Base-by-base conservation (phyloP, 2,888 invertebrate genomes). In the Metopia argyrocephala region DNA sequence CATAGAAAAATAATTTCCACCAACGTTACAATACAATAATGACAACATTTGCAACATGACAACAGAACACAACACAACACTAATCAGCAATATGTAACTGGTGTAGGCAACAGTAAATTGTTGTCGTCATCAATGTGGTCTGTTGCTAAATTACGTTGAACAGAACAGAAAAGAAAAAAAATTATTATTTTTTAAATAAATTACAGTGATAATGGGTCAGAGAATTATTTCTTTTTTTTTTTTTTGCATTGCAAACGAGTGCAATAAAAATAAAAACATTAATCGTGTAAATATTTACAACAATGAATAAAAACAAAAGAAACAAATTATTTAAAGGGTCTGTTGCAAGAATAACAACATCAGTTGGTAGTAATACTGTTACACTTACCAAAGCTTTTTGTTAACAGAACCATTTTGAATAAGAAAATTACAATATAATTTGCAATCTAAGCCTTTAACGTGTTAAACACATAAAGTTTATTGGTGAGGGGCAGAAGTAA, bases 161-260 rank as follows among this genome's bases (percentile, higher is more conserved):
- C n/a, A 31, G 9, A 38, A 12, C 1, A 56, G 23, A 52, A 20
- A 45, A 46, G 28, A 27, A 52, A 5, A 27, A 56, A 45, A 78
- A 79, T 75, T 66, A 65, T 61, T n/a, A n/a, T n/a, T n/a, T n/a
- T 78, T 81, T 62, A 81, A 81, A 81, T 81, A 81, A 81, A 81
- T 81, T 81, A 81, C 70, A 23, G 81, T 68, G 81, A 81, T 81
- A 81, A 81, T 81, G 69, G 81, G 81, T 81, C 81, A 81, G 70
- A 66, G 57, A 75, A 78, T 75, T 75, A 66, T 81, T 81, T 38
- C 15, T 12, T 9, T 7, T 7, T 31, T 31, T 31, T 31, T 31
- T 3, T 31, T 31, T 75, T 61, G 56, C 27, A 54, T 62, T 76
- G 71, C 57, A 66, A 75, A 73, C 28, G 76, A 69, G 56, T 54